These are phyloP conservation scores for Brachyistius frenatus DNA, from an alignment of 2,113 vertebrate genomes.

Conservation along the genomic window DNA sequence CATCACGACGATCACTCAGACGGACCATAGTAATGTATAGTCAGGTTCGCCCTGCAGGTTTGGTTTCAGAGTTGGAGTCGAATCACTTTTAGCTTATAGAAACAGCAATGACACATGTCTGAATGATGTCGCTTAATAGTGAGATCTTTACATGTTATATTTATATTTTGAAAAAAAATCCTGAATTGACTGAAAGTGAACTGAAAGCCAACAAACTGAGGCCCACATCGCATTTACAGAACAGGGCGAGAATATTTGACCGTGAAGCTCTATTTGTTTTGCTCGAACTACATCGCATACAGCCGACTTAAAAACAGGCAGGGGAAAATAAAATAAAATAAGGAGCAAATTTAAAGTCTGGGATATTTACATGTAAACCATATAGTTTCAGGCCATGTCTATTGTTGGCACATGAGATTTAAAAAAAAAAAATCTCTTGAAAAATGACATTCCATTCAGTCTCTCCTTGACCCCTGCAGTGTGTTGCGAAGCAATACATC, in stretches of 20 bases:
- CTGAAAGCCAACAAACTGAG: constrained; percentile 20
- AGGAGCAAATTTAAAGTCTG: constrained; percentile 35
- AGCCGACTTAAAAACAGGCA: constrained; percentile 50
- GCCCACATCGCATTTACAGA: constrained; percentile 49
- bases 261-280: constrained; percentile 41
- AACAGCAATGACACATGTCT: constrained; percentile 50
- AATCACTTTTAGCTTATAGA: constrained; percentile 58
- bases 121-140: constrained; percentile 38
- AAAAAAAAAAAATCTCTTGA: constrained; percentile 43
- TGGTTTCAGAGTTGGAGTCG: constrained; percentile 49
- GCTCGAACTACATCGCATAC: constrained; percentile 42
- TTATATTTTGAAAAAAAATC: constrained; percentile 47
- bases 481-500: constrained; percentile 15
- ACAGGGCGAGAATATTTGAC: constrained; percentile 44
- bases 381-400: constrained; percentile 59
- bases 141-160: constrained; percentile 41
- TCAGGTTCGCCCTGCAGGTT: constrained; percentile 29
- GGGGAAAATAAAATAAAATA: constrained; percentile 27
- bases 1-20: constrained; percentile 49
- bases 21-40: constrained; percentile 45
- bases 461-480: constrained; percentile 34
- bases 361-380: constrained; percentile 78
- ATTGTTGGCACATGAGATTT: constrained; percentile 87
- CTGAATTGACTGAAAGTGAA: constrained; percentile 23
- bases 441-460: constrained; percentile 70